A percentile compares a stretch with the other conserved stretches of the same genome.
Evolutionary conservation across 1,140 invertebrate species (phyloP).

Genomic region (Trachymyrmex septentrionalis): DNA sequence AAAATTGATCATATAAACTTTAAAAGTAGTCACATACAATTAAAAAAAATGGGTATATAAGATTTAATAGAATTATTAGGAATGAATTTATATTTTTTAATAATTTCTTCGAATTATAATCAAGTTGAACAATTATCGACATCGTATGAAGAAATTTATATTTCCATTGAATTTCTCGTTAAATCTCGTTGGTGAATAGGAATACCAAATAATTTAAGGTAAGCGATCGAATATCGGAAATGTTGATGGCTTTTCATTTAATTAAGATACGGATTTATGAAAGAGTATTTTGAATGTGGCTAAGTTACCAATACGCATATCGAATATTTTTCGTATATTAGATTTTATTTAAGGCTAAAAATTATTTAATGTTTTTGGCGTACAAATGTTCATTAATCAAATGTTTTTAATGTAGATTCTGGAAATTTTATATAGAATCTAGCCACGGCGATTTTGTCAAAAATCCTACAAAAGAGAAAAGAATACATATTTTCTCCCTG

Average conservation of each 20-base stretch:
- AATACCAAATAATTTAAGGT: neutral
- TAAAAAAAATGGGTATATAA: neutral
- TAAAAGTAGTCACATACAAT: too few species aligned
- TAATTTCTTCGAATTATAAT: neutral
- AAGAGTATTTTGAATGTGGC: neutral
- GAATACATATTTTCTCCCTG: too few species aligned
- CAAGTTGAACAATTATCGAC: neutral
- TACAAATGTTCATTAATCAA: neutral
- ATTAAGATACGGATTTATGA: neutral
- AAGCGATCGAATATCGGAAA: neutral
- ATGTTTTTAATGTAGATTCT: too few species aligned
- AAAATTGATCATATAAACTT: neutral
- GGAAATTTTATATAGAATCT: too few species aligned
- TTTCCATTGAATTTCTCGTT: neutral
- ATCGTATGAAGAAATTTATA: neutral
- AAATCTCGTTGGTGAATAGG: neutral
- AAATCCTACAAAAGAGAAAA: too few species aligned
- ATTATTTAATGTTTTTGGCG: neutral
- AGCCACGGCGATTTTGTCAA: too few species aligned
- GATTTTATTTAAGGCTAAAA: neutral
- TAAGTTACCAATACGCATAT: neutral
- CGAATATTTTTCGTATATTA: neutral
- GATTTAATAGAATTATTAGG: conserved; percentile 9
- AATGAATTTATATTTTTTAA: neutral
- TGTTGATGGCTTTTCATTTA: neutral